Conservation (phyloP, 2,888 invertebrate genomes). For the Creontiades dilutus region DNA sequence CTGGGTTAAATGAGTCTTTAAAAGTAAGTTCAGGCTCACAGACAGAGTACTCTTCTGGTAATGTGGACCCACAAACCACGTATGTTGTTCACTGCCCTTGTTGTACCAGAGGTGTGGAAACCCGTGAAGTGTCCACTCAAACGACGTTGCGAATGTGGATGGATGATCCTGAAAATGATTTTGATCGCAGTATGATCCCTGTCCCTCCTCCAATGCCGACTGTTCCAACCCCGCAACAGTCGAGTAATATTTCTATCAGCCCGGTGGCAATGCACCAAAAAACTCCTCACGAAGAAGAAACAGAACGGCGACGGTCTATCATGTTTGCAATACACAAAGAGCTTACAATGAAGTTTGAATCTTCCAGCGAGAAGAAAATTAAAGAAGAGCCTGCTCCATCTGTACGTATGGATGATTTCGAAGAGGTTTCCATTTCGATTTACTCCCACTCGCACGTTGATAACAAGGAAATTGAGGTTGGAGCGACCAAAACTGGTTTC, state of each 20-base stretch:
- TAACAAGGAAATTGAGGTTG: not conserved
- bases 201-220: not conserved
- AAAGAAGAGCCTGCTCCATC: not conserved
- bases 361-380: not conserved
- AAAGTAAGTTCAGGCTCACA: not conserved
- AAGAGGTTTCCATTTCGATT: conserved; percentile 48
- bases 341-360: conserved; percentile 53
- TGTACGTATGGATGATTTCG: conserved; percentile 9
- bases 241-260: not conserved
- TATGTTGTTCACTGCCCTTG: not conserved
- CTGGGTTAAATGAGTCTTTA: not conserved
- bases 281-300: conserved; percentile 34
- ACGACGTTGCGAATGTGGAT: conserved; percentile 67
- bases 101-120: not conserved
- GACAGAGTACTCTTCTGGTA: not conserved
- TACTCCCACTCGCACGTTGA: conserved; percentile 1
- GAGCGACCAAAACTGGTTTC: conserved; percentile 54
- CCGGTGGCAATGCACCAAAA: not conserved
- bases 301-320: conserved; percentile 25
- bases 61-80: not conserved
- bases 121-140: conserved; percentile 53
- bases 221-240: not conserved
- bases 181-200: not conserved
- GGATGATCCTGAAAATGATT: conserved; percentile 59
- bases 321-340: conserved; percentile 61